Conservation (phyloP, 2,113 vertebrate genomes). For the Clarias gariepinus region DNA sequence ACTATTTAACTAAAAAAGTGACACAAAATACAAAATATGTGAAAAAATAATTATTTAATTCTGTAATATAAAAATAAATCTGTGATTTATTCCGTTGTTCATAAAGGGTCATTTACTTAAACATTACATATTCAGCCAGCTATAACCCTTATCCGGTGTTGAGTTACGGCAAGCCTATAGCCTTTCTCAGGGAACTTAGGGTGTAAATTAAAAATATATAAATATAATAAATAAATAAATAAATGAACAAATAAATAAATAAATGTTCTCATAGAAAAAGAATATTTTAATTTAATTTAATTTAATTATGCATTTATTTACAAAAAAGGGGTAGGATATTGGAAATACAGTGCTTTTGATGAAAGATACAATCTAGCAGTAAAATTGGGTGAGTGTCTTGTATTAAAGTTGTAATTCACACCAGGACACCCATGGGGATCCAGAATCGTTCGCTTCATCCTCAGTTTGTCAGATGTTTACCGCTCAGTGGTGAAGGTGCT, state of each 20-base stretch:
- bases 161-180: too few species aligned
- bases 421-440: slow-evolving; percentile 20
- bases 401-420: slow-evolving; percentile 20
- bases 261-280: too few species aligned
- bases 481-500: slow-evolving; percentile 81
- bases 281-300: background rate
- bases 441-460: slow-evolving; percentile 40
- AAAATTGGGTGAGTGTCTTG: background rate
- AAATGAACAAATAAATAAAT: too few species aligned
- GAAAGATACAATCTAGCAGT: too few species aligned
- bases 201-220: too few species aligned
- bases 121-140: too few species aligned
- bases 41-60: background rate
- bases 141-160: too few species aligned
- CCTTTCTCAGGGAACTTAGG: too few species aligned
- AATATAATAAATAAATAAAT: too few species aligned
- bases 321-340: background rate
- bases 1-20: background rate
- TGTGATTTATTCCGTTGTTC: background rate
- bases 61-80: background rate
- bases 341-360: background rate
- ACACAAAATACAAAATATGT: background rate
- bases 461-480: slow-evolving; percentile 75
- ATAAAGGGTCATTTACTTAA: background rate
- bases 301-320: background rate